These are phyloP conservation scores for Gymnobelideus leadbeateri DNA, from an alignment of 2,113 vertebrate genomes.

Conservation along the genomic window DNA sequence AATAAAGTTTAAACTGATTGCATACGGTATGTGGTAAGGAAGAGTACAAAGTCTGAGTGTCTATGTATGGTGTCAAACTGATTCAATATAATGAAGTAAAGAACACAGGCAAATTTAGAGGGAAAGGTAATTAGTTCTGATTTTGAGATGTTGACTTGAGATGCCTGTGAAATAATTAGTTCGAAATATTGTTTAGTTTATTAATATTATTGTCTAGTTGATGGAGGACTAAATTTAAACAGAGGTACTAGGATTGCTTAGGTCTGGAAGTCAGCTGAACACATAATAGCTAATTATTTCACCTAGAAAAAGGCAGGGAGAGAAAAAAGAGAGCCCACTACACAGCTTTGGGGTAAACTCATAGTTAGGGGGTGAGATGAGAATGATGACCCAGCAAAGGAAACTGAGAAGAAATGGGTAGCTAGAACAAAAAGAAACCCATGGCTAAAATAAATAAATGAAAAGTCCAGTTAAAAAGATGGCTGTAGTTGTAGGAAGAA, in stretches of 20 bases:
- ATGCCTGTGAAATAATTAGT: background rate
- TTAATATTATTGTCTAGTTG: background rate
- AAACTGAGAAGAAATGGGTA: background rate
- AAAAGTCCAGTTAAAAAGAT: too few species aligned
- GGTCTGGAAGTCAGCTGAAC: background rate
- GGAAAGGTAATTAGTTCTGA: background rate
- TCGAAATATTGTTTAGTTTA: background rate
- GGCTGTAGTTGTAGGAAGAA: too few species aligned
- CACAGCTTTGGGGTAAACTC: background rate
- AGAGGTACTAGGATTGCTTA: background rate
- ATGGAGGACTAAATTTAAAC: background rate
- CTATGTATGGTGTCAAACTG: background rate
- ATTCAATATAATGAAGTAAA: background rate
- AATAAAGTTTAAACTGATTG: background rate
- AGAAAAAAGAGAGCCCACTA: background rate
- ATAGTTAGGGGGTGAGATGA: too few species aligned
- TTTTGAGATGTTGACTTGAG: background rate
- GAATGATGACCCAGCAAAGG: too few species aligned
- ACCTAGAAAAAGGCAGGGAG: background rate
- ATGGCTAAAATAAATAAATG: background rate
- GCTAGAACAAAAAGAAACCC: background rate
- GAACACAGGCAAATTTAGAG: background rate
- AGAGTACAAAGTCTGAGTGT: background rate
- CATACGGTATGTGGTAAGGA: background rate
- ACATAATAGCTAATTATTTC: too few species aligned